These are phyloP conservation scores for Planococcus citri DNA, from an alignment of 1,140 invertebrate species.

Conservation along the genomic window DNA sequence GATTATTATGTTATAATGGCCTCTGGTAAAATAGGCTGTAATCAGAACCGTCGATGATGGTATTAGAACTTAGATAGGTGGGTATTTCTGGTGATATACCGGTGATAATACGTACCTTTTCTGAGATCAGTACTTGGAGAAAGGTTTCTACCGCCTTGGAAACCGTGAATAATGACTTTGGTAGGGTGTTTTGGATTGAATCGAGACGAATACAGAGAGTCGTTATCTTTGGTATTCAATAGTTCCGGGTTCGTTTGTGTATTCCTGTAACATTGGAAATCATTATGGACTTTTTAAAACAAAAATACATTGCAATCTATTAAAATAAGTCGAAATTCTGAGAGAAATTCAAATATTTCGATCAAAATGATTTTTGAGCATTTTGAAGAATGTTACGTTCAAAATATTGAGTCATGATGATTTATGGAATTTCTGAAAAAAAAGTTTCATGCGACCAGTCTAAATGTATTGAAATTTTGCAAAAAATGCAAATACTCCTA, in stretches of 20 bases:
- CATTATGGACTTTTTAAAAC: neutral
- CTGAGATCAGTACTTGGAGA: slow-evolving; percentile 69
- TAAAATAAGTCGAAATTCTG: no score
- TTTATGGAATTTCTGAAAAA: no score
- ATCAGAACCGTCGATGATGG: no score
- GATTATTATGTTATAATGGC: slow-evolving; percentile 73
- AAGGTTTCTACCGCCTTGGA: slow-evolving; percentile 61
- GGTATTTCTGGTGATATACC: no score
- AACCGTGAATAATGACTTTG: slow-evolving; percentile 71
- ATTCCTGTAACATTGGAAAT: slow-evolving; percentile 39
- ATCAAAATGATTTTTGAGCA: no score
- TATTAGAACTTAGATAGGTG: no score
- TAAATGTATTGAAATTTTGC: no score
- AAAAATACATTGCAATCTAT: neutral
- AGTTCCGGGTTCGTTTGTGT: slow-evolving; percentile 59
- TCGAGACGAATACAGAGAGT: slow-evolving; percentile 52
- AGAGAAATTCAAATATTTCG: no score
- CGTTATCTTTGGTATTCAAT: slow-evolving; percentile 50
- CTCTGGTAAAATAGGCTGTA: slow-evolving; percentile 58
- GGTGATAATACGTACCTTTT: slow-evolving; percentile 41
- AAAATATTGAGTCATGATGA: no score
- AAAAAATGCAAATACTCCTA: no score
- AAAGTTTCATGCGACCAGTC: no score
- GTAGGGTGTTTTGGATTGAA: slow-evolving; percentile 61
- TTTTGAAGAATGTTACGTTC: no score